Evolutionary conservation across 2,888 invertebrate genomes (phyloP).

Genomic region (Rhogogaster chlorosoma): DNA sequence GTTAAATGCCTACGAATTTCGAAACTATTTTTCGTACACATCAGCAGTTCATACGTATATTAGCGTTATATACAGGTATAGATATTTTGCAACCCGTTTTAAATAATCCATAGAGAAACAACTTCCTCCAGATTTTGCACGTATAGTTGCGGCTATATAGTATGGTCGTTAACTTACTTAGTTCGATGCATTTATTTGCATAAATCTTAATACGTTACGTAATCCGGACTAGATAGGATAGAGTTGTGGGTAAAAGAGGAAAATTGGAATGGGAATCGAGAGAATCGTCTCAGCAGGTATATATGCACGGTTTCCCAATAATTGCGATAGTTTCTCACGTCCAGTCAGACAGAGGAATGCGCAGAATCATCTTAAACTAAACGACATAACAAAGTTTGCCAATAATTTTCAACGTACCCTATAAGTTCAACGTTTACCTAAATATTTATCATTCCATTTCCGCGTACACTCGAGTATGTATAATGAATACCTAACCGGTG

Average conservation of each 20-base stretch:
- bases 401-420: background rate
- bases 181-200: constrained; percentile 42
- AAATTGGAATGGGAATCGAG: background rate
- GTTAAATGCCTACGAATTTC: constrained; percentile 33
- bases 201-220: constrained; percentile 26
- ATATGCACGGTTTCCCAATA: background rate
- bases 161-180: constrained; percentile 17
- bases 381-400: background rate
- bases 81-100: background rate
- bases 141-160: background rate
- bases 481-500: background rate
- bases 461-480: background rate
- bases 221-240: background rate
- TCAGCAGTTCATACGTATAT: background rate
- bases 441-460: constrained; percentile 11
- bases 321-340: background rate
- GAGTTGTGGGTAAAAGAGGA: background rate
- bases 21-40: constrained; percentile 16
- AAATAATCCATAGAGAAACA: constrained; percentile 7
- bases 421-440: background rate
- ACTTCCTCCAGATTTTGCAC: background rate
- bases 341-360: background rate
- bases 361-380: background rate
- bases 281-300: background rate
- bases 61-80: background rate